Conservation (phyloP, 1,140 invertebrate genomes). For the Atta colombica region DNA sequence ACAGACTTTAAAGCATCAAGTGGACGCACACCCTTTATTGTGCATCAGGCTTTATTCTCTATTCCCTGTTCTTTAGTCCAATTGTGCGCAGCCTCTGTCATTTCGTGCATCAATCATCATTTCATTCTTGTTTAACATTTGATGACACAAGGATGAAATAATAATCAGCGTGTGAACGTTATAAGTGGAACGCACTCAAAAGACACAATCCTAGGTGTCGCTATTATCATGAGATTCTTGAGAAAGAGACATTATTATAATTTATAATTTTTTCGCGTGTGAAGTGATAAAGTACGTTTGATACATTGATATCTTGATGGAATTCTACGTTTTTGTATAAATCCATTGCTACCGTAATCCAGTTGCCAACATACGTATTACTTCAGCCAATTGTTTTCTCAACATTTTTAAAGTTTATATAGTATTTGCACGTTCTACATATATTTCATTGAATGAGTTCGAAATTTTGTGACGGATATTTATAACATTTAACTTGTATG, state of each 20-base stretch:
- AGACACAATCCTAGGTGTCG: neutral
- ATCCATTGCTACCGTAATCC: neutral
- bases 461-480: neutral
- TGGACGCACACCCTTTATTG: too few species aligned
- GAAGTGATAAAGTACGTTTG: neutral
- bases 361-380: neutral
- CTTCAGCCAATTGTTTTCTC: neutral
- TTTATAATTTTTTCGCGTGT: neutral
- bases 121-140: too few species aligned
- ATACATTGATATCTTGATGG: neutral
- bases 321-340: slow-evolving; percentile 22
- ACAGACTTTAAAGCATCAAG: too few species aligned
- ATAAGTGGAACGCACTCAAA: too few species aligned
- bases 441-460: neutral
- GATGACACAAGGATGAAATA: too few species aligned
- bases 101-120: too few species aligned
- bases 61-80: too few species aligned
- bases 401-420: neutral
- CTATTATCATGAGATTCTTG: neutral
- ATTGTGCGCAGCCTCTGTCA: too few species aligned
- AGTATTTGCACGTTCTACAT: neutral
- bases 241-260: neutral
- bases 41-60: too few species aligned
- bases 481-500: slow-evolving; percentile 1
- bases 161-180: too few species aligned